Evolutionary conservation across 2,113 vertebrate species (phyloP).

Genomic region (Platichthys flesus): DNA sequence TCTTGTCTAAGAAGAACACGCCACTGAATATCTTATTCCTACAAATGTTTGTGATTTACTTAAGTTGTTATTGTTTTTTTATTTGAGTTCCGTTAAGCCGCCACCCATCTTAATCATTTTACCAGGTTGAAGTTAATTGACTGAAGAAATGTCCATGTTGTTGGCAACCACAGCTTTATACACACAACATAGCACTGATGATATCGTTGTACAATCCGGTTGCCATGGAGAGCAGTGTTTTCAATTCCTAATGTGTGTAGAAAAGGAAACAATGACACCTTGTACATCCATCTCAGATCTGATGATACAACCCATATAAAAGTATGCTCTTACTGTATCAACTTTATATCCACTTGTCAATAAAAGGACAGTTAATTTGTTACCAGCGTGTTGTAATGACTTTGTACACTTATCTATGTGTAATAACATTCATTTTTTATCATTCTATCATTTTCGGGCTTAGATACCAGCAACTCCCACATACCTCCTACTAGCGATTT

Average conservation of each 20-base stretch:
- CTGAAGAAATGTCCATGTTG: slow-evolving; percentile 46
- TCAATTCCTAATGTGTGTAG: slow-evolving; percentile 10
- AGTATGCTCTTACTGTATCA: slow-evolving; percentile 26
- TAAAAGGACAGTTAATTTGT: slow-evolving; percentile 63
- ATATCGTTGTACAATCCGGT: slow-evolving; percentile 5
- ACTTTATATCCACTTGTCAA: slow-evolving; percentile 42
- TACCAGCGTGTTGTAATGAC: slow-evolving; percentile 15
- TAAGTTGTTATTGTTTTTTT: not conserved
- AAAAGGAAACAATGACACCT: slow-evolving; percentile 6
- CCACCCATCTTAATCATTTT: slow-evolving; percentile 5
- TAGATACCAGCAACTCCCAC: no score
- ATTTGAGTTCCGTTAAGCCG: slow-evolving; percentile 9
- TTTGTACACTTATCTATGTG: not conserved
- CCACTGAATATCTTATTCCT: not conserved
- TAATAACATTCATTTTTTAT: not conserved
- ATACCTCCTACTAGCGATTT: no score
- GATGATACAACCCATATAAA: slow-evolving; percentile 15
- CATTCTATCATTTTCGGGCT: no score
- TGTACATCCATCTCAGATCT: slow-evolving; percentile 13
- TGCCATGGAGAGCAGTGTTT: slow-evolving; percentile 17
- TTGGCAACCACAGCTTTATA: slow-evolving; percentile 36
- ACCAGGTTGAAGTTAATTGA: slow-evolving; percentile 61
- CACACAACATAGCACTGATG: slow-evolving; percentile 3
- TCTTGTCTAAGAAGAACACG: not conserved
- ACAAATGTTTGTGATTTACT: slow-evolving; percentile 13